Evolutionary conservation across 2,113 vertebrate species (phyloP).

Genomic region (Sceloporus tristichus): DNA sequence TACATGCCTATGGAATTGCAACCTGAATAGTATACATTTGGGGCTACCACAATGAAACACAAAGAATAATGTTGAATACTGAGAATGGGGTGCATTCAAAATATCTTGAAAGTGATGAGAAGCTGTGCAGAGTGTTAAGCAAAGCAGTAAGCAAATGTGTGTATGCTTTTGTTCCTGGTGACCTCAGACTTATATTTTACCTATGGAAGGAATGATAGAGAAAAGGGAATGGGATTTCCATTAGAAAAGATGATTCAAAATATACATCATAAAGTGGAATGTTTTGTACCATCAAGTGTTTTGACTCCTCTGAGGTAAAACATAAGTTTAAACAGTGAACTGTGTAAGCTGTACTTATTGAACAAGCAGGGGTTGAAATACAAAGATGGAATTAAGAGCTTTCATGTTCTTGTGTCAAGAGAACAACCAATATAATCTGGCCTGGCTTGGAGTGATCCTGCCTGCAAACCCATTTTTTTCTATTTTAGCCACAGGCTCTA

Average conservation of each 20-base stretch:
- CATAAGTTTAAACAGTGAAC: background rate
- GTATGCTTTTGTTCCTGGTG: background rate
- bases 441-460: background rate
- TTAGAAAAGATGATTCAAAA: background rate
- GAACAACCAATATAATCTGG: background rate
- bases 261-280: background rate
- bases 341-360: background rate
- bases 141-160: background rate
- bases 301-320: background rate
- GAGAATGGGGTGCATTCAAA: no score
- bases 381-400: background rate
- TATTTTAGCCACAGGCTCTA: conserved; percentile 10
- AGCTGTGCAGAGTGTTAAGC: background rate
- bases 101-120: background rate
- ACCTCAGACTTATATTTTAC: background rate
- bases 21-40: background rate
- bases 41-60: background rate
- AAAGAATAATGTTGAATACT: background rate
- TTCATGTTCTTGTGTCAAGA: background rate
- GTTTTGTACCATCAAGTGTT: background rate
- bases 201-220: background rate
- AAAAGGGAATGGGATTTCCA: background rate
- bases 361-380: background rate
- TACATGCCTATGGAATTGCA: background rate
- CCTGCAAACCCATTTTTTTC: background rate